Evolutionary conservation across 2,888 invertebrate genomes (phyloP).

Genomic region (Pseudococcus jackbeardsleyi): DNA sequence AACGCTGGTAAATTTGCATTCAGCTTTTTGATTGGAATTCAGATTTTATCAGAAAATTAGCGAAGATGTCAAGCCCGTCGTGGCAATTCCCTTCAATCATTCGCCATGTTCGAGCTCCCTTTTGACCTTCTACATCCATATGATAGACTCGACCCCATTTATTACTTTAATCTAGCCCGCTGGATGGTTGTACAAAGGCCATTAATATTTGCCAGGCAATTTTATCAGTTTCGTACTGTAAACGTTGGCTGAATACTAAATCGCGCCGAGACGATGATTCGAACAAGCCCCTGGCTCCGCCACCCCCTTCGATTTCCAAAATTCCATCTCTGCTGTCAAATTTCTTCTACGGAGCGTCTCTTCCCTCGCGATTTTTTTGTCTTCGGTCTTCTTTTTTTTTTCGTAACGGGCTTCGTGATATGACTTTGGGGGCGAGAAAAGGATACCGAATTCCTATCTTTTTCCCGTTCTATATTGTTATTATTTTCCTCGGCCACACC

Average conservation of each 20-base stretch:
- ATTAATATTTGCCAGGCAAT: constrained; percentile 65
- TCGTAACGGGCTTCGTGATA: constrained; percentile 41
- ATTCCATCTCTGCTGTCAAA: constrained; percentile 64
- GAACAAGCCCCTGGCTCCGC: not conserved
- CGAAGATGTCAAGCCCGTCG: constrained; percentile 58
- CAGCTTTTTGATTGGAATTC: constrained; percentile 63
- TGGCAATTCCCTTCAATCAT: constrained; percentile 62
- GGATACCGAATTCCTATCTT: constrained; percentile 52
- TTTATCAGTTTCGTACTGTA: constrained; percentile 64
- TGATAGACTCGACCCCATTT: constrained; percentile 60
- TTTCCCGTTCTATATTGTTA: constrained; percentile 61
- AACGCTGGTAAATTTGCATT: constrained; percentile 44
- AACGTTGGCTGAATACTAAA: constrained; percentile 65
- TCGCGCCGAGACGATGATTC: constrained; percentile 39
- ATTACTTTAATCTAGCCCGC: constrained; percentile 63
- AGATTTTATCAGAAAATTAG: constrained; percentile 64
- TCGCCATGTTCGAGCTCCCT: constrained; percentile 23
- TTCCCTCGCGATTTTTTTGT: constrained; percentile 1
- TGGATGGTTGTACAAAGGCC: constrained; percentile 62
- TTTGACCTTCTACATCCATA: constrained; percentile 45
- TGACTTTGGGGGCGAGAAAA: constrained; percentile 51
- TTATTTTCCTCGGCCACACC: constrained; percentile 62
- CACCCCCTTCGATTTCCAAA: constrained; percentile 55
- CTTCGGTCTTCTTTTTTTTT: not conserved
- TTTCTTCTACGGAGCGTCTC: constrained; percentile 28